Evolutionary conservation across 2,888 invertebrate species (phyloP), one percentile per base, ranked within the genome.

Genomic region (Hydroisotoma schaefferi): DNA sequence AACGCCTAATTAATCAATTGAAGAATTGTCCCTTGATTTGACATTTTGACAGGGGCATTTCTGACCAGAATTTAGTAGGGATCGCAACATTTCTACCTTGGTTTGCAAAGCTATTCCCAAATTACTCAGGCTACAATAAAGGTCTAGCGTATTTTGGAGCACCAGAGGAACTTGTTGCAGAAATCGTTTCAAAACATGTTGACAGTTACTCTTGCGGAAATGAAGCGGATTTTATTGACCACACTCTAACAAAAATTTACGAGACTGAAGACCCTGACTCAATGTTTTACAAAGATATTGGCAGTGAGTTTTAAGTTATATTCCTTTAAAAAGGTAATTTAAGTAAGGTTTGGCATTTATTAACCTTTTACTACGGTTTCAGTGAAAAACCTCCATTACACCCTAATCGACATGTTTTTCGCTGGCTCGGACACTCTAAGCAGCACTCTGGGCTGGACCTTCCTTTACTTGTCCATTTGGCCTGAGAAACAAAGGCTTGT

Each of bases 151-250:
- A 67, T 51, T 62, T 66, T 55, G 61, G 64, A 33, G 68, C 69
- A 1, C 71, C 71, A 1, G 67, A 68, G 29, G 63, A 61, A 2
- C 25, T 71, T 33, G 64, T 61, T 18, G 46, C 56, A 51, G 69
- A 71, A 38, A 59, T 71, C 1, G 59, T 73, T 2, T 22, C 67
- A 12, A 69, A 68, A 27, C 73, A 73, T 55, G 63, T 70, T 25
- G 59, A 57, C 12, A 62, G 57, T 2, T 64, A 71, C 43, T 55
- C 55, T 8, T 53, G 55, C 1, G 72, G 65, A 6, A 55, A 64
- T 20, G 70, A 69, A 29, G 51, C 64, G 8, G 73, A 73, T 57
- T 73, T 73, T 20, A 73, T 73, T 61, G 73, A 73, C 43, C 66
- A 67, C 28, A 65, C 70, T 40, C 62, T 73, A 23, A 70, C 70